Conservation (phyloP, 2,888 invertebrate species). For the Ectropis crepuscularia region DNA sequence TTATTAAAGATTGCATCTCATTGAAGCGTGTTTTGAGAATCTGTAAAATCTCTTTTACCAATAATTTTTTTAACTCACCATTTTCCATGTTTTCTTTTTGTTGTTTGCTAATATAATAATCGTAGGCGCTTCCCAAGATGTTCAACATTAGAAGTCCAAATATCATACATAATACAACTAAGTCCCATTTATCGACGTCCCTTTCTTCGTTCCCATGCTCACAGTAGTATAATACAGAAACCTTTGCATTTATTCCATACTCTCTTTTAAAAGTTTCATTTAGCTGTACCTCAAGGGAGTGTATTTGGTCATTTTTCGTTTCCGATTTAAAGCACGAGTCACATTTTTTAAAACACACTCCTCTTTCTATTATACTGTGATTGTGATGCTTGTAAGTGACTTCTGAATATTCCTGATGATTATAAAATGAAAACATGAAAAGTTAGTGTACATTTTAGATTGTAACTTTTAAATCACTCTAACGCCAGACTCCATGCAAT, state of each 20-base stretch:
- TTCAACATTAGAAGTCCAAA: conserved; percentile 1
- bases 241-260: neutral
- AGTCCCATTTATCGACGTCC: neutral
- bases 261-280: neutral
- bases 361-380: neutral
- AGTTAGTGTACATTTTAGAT: neutral
- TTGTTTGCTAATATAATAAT: neutral
- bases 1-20: no score
- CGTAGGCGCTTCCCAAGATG: neutral
- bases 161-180: neutral
- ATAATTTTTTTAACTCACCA: neutral
- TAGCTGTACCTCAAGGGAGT: neutral
- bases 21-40: no score
- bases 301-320: neutral
- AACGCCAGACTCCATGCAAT: no score
- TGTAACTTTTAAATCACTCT: neutral
- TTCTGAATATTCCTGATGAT: neutral
- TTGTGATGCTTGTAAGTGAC: neutral
- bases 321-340: neutral
- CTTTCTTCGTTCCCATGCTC: neutral
- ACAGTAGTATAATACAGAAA: neutral
- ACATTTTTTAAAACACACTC: neutral
- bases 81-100: neutral
- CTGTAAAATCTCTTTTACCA: no score
- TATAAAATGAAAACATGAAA: neutral